phyloP scores from a whole-genome alignment of 2,113 vertebrate genomes.

The Callorhinus ursinus region DNA sequence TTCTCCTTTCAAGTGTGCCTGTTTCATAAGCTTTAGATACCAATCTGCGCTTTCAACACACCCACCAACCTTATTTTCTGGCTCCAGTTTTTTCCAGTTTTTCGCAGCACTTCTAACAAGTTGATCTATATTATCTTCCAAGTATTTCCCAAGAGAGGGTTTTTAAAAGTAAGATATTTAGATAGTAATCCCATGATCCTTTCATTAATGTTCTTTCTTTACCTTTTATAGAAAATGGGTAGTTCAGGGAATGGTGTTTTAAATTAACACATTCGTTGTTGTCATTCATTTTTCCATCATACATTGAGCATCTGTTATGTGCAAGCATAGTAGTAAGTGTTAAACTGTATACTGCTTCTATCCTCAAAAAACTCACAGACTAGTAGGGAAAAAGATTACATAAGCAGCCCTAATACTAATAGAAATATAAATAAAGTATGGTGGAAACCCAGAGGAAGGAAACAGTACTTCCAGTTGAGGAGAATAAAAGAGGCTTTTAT shows the following conservation, averaged over 20 bases:
- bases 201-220: neutral
- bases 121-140: slow-evolving; percentile 4
- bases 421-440: neutral
- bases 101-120: neutral
- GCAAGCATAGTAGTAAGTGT: neutral
- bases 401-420: neutral
- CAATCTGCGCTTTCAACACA: neutral
- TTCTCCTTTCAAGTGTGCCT: slow-evolving; percentile 41
- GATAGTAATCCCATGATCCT: neutral
- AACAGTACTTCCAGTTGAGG: neutral
- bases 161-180: slow-evolving; percentile 45
- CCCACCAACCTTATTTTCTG: neutral
- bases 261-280: neutral
- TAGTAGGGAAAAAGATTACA: neutral
- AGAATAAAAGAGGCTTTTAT: slow-evolving; percentile 4
- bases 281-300: neutral
- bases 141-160: slow-evolving; percentile 1
- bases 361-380: neutral
- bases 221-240: slow-evolving; percentile 18
- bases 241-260: neutral
- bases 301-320: neutral
- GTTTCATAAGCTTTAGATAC: neutral
- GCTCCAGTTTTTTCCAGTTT: neutral
- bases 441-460: neutral
- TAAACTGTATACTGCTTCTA: neutral